phyloP scores from a whole-genome alignment of 2,797 vertebrate genomes.

The Rhincodon typus region DNA sequence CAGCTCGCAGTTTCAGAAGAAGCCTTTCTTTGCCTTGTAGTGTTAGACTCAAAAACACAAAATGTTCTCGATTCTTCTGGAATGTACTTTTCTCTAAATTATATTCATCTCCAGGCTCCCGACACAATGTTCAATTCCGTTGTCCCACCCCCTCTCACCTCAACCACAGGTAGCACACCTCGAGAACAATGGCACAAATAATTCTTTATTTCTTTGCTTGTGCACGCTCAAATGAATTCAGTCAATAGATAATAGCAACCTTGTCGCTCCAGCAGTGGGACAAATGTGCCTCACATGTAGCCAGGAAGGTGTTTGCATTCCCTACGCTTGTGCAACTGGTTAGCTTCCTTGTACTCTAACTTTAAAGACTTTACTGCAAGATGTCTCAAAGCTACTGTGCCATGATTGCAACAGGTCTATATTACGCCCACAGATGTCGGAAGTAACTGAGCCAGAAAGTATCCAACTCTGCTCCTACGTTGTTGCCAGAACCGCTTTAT shows the following conservation, averaged over 20 bases:
- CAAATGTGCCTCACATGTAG: neutral
- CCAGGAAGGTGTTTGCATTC: neutral
- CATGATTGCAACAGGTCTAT: neutral
- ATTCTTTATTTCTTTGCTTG: neutral
- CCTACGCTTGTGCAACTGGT: too few relatives aligned
- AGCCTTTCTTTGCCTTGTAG: neutral
- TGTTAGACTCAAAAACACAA: slow-evolving; percentile 8
- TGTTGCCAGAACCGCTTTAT: neutral
- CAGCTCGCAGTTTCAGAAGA: neutral
- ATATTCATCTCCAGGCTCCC: neutral
- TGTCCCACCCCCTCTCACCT: neutral
- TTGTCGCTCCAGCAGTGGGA: neutral
- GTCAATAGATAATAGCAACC: neutral
- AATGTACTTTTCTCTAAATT: slow-evolving; percentile 5
- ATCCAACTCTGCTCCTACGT: neutral
- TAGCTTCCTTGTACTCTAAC: neutral
- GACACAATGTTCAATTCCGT: neutral
- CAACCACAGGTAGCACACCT: neutral
- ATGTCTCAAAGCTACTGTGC: neutral
- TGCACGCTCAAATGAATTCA: neutral
- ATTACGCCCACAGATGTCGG: neutral
- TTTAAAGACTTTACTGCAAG: neutral
- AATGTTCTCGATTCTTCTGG: slow-evolving; percentile 8
- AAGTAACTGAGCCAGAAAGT: neutral
- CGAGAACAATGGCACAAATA: neutral